A percentile compares a stretch with the other conserved stretches of the same genome.
Evolutionary conservation across 1,140 invertebrate species (phyloP).

Genomic region (Zaprionus nigranus): DNA sequence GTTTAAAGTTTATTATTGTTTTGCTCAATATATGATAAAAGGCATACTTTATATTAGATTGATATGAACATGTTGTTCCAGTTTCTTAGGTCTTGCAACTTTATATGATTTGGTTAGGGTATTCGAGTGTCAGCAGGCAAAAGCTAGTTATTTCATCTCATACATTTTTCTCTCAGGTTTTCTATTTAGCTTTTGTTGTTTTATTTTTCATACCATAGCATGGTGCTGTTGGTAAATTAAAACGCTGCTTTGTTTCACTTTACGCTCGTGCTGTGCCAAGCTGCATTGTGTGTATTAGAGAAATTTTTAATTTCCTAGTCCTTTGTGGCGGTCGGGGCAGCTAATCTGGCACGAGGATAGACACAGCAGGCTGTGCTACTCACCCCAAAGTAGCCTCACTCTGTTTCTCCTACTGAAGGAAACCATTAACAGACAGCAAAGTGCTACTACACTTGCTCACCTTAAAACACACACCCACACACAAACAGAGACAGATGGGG

Average conservation of each 20-base stretch:
- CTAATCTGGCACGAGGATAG: slow-evolving; percentile 53
- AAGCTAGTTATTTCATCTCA: not conserved
- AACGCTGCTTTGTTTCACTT: slow-evolving; percentile 73
- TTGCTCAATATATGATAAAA: too few relatives aligned
- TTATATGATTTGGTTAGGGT: not conserved
- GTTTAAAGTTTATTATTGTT: too few relatives aligned
- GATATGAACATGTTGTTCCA: too few relatives aligned
- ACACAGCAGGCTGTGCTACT: not conserved
- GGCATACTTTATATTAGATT: too few relatives aligned
- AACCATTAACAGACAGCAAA: slow-evolving; percentile 61
- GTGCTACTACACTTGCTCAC: slow-evolving; percentile 50
- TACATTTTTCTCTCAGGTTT: slow-evolving; percentile 35
- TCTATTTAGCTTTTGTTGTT: slow-evolving; percentile 6
- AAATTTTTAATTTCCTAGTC: slow-evolving; percentile 70
- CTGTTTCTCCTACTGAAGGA: slow-evolving; percentile 33
- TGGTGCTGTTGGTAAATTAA: slow-evolving; percentile 62
- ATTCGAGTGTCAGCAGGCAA: not conserved
- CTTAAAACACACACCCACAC: slow-evolving; percentile 54
- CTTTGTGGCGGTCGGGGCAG: slow-evolving; percentile 42
- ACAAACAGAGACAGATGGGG: not conserved
- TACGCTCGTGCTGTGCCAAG: slow-evolving; percentile 22
- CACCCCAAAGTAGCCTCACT: not conserved
- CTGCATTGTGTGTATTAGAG: slow-evolving; percentile 59
- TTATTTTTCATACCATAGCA: slow-evolving; percentile 10
- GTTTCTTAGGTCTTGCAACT: not conserved